Evolutionary conservation across 2,113 vertebrate species (phyloP), one percentile per base, ranked within the genome.

Genomic region (Dipodomys spectabilis): DNA sequence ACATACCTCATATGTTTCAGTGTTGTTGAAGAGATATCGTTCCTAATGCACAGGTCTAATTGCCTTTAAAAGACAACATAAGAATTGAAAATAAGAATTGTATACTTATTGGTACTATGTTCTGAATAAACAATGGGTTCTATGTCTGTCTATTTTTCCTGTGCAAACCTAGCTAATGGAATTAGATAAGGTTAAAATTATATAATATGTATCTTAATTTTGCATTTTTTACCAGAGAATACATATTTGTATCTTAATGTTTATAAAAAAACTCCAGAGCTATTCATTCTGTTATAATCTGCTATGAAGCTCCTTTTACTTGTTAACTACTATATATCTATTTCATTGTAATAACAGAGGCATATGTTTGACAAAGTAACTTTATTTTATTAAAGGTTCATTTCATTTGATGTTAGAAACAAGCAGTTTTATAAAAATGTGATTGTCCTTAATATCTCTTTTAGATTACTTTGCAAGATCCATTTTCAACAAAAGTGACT

Each of bases 381-480:
- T 15, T 80, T 60, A 32, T 96, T 90, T 92, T 93, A 86, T 83
- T 86, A 92, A 92, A 94, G 5, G 13, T 85, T 16, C 4, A 69
- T 94, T 95, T 95, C 95, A 78, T 75, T 93, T 96, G 78, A 93
- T 82, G 11, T 90, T 96, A 62, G 60, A 92, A 86, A 74, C 75
- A 94, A 30, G 10, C 12, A 75, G 27, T 7, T 93, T 96, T 85
- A 9, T 57, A 25, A 96, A 95, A 72, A 82, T 87, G 93, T 94
- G 82, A 93, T 95, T 91, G 57, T 20, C 64, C 94, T 73, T 91
- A 74, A 91, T 93, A 8, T 90, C 72, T 64, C 60, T 95, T 95
- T 94, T 93, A 86, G 89, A 87, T 82, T 97, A 87, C 15, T 78
- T 96, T 96, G 92, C 4, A 72, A 64, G 45, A 73, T 8, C 78